A percentile compares a stretch with the other conserved stretches of the same genome.
These are phyloP conservation scores for Drosophila histrio DNA, from an alignment of 2,888 invertebrate genomes.

Conservation along the genomic window DNA sequence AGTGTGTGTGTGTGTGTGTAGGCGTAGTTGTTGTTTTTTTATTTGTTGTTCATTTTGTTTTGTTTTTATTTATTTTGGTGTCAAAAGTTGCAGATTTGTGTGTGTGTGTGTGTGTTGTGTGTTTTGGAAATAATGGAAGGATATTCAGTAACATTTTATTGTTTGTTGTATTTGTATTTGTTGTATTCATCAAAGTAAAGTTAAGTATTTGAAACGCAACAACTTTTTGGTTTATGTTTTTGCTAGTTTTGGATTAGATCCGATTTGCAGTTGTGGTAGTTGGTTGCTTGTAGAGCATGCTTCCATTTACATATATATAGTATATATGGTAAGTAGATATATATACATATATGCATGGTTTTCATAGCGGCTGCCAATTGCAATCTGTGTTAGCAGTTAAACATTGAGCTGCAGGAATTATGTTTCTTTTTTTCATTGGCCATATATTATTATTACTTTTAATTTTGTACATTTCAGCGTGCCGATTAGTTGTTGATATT, in stretches of 20 bases:
- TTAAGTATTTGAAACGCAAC: slow-evolving; percentile 71
- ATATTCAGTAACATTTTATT: slow-evolving; percentile 81
- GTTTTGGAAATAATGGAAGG: slow-evolving; percentile 81
- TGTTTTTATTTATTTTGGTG: slow-evolving; percentile 38
- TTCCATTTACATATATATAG: slow-evolving; percentile 33
- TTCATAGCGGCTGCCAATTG: slow-evolving; percentile 34
- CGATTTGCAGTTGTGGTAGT: slow-evolving; percentile 46
- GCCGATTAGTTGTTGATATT: slow-evolving; percentile 57
- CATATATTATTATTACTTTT: slow-evolving; percentile 1
- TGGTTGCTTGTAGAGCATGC: slow-evolving; percentile 47
- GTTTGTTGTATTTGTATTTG: slow-evolving; percentile 39
- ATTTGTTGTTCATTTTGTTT: slow-evolving; percentile 19
- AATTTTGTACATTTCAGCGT: slow-evolving; percentile 40
- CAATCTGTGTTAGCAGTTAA: slow-evolving; percentile 19
- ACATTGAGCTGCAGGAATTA: slow-evolving; percentile 21
- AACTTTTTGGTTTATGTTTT: slow-evolving; percentile 35
- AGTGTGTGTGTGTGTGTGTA: slow-evolving; percentile 45
- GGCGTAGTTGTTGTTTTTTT: slow-evolving; percentile 48
- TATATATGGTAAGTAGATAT: slow-evolving; percentile 26
- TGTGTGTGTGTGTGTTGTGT: slow-evolving; percentile 50
- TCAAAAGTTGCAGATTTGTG: slow-evolving; percentile 51
- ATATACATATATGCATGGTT: slow-evolving; percentile 24
- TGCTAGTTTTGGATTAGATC: slow-evolving; percentile 37
- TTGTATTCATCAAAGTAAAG: slow-evolving; percentile 71
- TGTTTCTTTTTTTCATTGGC: slow-evolving; percentile 12